Percentiles rank a stretch among this genome's conserved stretches.
phyloP scores from a whole-genome alignment of 35 echinoderm and acorn worm genomes.

The Nesometra sesokonis region DNA sequence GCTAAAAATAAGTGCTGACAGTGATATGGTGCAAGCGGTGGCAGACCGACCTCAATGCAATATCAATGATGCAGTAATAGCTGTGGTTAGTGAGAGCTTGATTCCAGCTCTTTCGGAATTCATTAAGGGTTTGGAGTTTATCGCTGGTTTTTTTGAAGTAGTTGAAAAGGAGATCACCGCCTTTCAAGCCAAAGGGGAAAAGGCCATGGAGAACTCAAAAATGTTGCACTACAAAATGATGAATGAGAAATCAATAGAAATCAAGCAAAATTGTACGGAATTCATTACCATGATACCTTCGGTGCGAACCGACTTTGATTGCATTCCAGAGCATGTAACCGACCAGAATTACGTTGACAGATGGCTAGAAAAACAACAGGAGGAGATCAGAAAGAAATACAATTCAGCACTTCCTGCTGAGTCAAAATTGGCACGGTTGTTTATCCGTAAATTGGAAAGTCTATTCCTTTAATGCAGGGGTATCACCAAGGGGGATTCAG shows the following conservation, averaged over 20 bases:
- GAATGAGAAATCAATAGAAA: background rate
- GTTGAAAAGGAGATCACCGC: background rate
- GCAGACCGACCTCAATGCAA: background rate
- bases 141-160: constrained; percentile 16
- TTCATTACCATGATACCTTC: background rate
- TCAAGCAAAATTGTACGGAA: background rate
- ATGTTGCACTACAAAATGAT: constrained; percentile 4
- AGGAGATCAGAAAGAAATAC: constrained; percentile 5
- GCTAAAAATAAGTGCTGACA: background rate
- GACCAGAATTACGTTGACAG: too few species aligned
- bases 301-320: constrained; percentile 4
- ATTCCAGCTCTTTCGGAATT: too few species aligned
- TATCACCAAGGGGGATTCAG: too few species aligned
- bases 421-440: too few species aligned
- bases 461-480: too few species aligned
- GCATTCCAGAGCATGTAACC: background rate
- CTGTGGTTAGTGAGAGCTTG: background rate
- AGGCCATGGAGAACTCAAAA: background rate
- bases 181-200: constrained; percentile 9
- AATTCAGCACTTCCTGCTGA: too few species aligned
- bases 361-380: constrained; percentile 3
- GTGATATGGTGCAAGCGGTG: background rate
- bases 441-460: too few species aligned
- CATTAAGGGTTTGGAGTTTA: too few species aligned
- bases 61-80: background rate